Evolutionary conservation across 2,797 vertebrate genomes (phyloP), one percentile per base, ranked within the genome.

Genomic region (Eutrigla gurnardus): DNA sequence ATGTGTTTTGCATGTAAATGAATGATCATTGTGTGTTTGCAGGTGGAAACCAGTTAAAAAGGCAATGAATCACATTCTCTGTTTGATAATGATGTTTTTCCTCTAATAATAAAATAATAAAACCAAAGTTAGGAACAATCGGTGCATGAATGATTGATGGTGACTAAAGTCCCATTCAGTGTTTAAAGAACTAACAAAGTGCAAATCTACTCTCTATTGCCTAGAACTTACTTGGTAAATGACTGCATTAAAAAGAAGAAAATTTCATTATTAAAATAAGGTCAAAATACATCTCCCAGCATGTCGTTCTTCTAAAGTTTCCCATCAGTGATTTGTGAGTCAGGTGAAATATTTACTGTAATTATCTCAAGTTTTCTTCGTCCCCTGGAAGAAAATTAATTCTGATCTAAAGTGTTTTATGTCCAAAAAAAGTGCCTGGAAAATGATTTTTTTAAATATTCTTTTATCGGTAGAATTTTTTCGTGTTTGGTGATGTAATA

Each of bases 221-320:
- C 64, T 76, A 61, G 73, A 2, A 72, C 55, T 81, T 60, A 65
- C 80, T 79, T 83, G 80, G 85, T 87, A 80, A 79, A 79, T 0
- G 73, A 82, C 80, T 68, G 80, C 64, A 9, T 65, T 62, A 25
- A 76, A 80, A 68, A 78, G 75, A 78, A 50, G 33, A 42, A 17
- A 36, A 13, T 10, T 68, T 25, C 53, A 33, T 32, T 53, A 33
- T 42, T 46, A 37, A 47, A 72, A 55, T 53, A 0, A 46, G 50
- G 33, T 61, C 0, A 8, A 37, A 72, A 42, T 43, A 52, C 64
- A 40, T 52, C 12, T 59, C 47, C 47, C 75, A 77, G 77, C 84
- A 90, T 88, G 86, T 81, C 32, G 12, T 42, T 77, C 39, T 39
- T 66, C 32, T 18, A 12, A n/a, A 18, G 43, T 12, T 42, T 50